Evolutionary conservation across 2,888 invertebrate species (phyloP).

Genomic region (Drosophila histrio): DNA sequence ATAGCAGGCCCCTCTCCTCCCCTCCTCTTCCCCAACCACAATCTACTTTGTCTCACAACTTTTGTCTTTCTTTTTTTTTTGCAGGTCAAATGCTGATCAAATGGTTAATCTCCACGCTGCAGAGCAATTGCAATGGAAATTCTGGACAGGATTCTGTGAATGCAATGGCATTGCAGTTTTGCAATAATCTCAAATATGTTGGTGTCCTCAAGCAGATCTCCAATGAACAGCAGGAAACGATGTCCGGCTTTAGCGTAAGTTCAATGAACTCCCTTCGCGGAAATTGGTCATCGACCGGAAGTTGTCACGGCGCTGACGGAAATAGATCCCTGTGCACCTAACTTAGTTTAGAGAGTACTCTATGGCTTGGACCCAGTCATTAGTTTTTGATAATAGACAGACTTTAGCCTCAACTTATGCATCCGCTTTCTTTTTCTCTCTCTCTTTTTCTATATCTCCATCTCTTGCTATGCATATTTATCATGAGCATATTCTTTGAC

Average conservation of each 20-base stretch:
- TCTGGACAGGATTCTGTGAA: slow-evolving; percentile 88
- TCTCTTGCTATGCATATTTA: slow-evolving; percentile 34
- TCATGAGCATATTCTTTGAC: slow-evolving; percentile 32
- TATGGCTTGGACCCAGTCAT: slow-evolving; percentile 28
- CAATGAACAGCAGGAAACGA: slow-evolving; percentile 54
- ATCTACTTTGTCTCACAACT: not conserved
- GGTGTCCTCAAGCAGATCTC: slow-evolving; percentile 93
- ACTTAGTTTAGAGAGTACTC: slow-evolving; percentile 28
- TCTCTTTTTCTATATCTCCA: not conserved
- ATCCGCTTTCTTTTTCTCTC: not conserved
- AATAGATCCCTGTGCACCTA: slow-evolving; percentile 48
- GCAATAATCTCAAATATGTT: slow-evolving; percentile 93
- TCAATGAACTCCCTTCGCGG: slow-evolving; percentile 56
- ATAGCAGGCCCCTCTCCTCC: not conserved
- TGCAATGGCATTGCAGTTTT: slow-evolving; percentile 92
- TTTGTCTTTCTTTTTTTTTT: slow-evolving; percentile 10
- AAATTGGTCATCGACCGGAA: slow-evolving; percentile 72
- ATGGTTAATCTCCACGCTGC: slow-evolving; percentile 91
- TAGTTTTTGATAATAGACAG: slow-evolving; percentile 52
- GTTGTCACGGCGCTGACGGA: slow-evolving; percentile 68
- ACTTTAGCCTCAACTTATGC: slow-evolving; percentile 11
- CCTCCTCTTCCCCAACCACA: not conserved
- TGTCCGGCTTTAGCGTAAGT: slow-evolving; percentile 68
- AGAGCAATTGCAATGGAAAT: slow-evolving; percentile 82
- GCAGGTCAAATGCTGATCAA: slow-evolving; percentile 96